Conservation (phyloP, 1,140 invertebrate genomes). For the Cyrtorhinus lividipennis region DNA sequence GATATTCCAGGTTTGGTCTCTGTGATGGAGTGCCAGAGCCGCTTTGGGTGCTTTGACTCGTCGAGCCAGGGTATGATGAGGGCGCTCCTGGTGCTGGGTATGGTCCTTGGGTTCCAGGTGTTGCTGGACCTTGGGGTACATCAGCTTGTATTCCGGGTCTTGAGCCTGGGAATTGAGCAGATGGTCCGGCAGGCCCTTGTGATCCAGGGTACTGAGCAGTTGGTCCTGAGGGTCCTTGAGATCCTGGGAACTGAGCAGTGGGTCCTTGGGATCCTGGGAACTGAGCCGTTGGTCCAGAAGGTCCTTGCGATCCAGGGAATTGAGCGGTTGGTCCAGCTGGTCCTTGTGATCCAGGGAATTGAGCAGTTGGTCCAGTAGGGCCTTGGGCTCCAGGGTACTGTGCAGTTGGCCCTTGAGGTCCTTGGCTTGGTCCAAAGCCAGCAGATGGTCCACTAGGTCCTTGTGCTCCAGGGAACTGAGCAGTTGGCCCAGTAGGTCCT, state of each 20-base stretch:
- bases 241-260: slow-evolving; percentile 23
- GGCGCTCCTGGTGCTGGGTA: too few relatives aligned
- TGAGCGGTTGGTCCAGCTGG: slow-evolving; percentile 23
- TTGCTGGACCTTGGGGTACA: slow-evolving; percentile 26
- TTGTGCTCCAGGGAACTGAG: slow-evolving; percentile 20
- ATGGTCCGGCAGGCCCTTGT: slow-evolving; percentile 20
- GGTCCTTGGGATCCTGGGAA: slow-evolving; percentile 26
- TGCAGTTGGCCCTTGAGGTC: slow-evolving; percentile 25
- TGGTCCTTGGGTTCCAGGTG: slow-evolving; percentile 24
- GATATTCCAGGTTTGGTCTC: slow-evolving; percentile 25
- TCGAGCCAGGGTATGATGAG: slow-evolving; percentile 22
- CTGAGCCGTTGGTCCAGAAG: slow-evolving; percentile 14
- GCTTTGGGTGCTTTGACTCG: too few relatives aligned
- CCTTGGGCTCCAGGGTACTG: slow-evolving; percentile 23
- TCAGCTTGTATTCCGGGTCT: too few relatives aligned
- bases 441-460: slow-evolving; percentile 23
- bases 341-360: slow-evolving; percentile 21
- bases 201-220: slow-evolving; percentile 23
- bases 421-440: slow-evolving; percentile 16
- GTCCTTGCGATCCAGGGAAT: slow-evolving; percentile 23
- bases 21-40: slow-evolving; percentile 9
- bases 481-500: slow-evolving; percentile 21
- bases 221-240: slow-evolving; percentile 22
- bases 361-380: slow-evolving; percentile 21
- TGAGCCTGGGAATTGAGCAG: slow-evolving; percentile 16